A percentile compares a stretch with the other conserved stretches of the same genome.
phyloP scores from a whole-genome alignment of 2,113 vertebrate genomes.

The Struthio camelus region DNA sequence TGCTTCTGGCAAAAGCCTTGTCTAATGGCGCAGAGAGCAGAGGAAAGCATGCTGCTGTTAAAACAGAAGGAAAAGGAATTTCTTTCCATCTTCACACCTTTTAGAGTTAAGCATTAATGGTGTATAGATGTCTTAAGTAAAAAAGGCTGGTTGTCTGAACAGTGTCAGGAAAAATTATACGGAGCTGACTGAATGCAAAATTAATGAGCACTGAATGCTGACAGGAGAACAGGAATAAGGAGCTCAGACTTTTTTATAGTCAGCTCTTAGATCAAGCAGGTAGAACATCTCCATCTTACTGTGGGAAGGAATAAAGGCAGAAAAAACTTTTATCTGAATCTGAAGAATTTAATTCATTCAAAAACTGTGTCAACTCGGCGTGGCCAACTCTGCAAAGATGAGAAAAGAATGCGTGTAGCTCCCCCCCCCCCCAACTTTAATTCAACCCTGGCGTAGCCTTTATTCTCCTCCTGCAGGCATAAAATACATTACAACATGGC shows the following conservation, averaged over 20 bases:
- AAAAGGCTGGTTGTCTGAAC: conserved; percentile 32
- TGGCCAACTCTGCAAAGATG: neutral
- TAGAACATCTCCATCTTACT: conserved; percentile 2
- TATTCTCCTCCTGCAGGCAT: neutral
- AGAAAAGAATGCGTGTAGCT: neutral
- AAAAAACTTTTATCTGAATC: neutral
- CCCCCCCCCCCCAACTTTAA: neutral
- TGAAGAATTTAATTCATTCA: neutral
- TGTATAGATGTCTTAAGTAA: neutral
- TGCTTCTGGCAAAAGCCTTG: neutral
- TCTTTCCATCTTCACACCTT: neutral
- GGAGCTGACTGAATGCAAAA: conserved; percentile 27
- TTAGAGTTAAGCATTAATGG: neutral
- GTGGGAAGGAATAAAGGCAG: neutral
- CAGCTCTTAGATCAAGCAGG: neutral
- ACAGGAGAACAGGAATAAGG: neutral
- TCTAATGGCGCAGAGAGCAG: rapidly evolving
- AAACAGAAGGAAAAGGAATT: neutral
- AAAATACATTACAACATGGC: neutral
- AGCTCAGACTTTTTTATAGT: neutral
- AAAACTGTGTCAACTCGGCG: neutral
- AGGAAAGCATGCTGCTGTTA: neutral
- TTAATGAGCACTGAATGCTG: neutral
- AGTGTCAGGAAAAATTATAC: conserved; percentile 33
- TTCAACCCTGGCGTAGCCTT: neutral